These are phyloP conservation scores for Panurus biarmicus DNA, from an alignment of 2,113 vertebrate genomes.

Conservation along the genomic window DNA sequence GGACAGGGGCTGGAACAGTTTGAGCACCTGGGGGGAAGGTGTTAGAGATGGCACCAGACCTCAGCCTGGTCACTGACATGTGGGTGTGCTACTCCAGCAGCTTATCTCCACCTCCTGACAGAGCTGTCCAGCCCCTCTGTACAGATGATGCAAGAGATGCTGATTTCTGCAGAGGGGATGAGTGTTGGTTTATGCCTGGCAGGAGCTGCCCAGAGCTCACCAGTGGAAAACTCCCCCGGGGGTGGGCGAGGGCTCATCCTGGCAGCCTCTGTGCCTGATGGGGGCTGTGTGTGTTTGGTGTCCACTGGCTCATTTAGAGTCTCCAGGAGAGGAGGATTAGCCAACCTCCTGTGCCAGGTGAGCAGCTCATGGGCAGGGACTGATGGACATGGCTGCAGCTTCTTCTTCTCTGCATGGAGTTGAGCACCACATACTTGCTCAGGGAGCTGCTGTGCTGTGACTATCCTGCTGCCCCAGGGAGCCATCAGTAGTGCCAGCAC, in stretches of 20 bases:
- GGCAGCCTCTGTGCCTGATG: not conserved
- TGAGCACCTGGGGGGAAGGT: not conserved
- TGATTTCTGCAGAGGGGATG: not conserved
- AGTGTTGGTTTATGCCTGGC: not conserved
- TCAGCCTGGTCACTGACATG: not conserved
- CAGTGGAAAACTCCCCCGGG: not conserved
- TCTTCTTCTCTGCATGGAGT: not conserved
- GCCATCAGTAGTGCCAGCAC: not conserved
- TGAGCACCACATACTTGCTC: not conserved
- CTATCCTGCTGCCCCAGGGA: not conserved
- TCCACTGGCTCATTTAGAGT: not conserved
- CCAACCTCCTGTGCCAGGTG: not conserved
- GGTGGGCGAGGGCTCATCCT: accelerated
- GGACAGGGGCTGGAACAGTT: not conserved
- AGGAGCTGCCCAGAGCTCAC: not conserved
- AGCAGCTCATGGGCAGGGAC: not conserved
- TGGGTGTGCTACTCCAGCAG: not conserved
- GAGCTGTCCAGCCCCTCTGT: not conserved
- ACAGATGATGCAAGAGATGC: accelerated
- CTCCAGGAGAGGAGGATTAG: not conserved
- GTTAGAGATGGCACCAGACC: not conserved
- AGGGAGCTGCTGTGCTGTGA: not conserved
- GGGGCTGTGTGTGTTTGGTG: not conserved
- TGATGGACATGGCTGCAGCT: not conserved
- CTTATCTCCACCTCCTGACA: not conserved